Base-by-base conservation (phyloP, 1,140 invertebrate species). In the Platyscapa corneri region DNA sequence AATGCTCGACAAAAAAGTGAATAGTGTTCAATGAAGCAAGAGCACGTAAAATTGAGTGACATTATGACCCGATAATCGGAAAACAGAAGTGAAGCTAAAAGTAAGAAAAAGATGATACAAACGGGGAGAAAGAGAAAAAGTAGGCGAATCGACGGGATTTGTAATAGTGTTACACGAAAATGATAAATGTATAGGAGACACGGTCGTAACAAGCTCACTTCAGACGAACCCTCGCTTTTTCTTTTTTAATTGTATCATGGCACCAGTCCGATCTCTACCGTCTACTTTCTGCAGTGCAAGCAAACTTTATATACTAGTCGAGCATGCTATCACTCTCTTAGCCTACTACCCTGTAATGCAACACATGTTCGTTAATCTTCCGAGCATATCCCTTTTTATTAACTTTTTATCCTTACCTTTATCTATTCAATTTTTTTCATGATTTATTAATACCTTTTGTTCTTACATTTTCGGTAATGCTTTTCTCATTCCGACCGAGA, bases 191-290 rank as follows among this genome's bases (percentile, higher is more conserved):
- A 30, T 30, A 76, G 32, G 6, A 39, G 16, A 20, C 46, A 49
- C 56, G 6, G 0, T 39, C 20, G 8, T 79, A 64, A 79, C 34
- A 37, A 64, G 20, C 23, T 77, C 46, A 75, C 14, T 34, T 12
- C 20, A 42, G 8, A 64, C 32, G 53, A 60, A 6, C 30, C 18
- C 3, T 79, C 2, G 3, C 6, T 46, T 46, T 46, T 7, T 46
- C 56, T 77, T 56, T 56, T 77, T 77, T 77, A 64, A 79, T 79
- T 39, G 30, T 27, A 6, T 56, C 75, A 20, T n/a, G 23, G 23
- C 39, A 75, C 3, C 16, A 20, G 39, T 77, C 75, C 75, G 34
- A 56, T 77, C 34, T 42, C n/a, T 53, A 30, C 6, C 2, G 32
- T 42, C 8, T 79, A 20, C 34, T 16, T 64, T 42, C 6, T 65